Evolutionary conservation across 2,113 vertebrate genomes (phyloP), one percentile per base, ranked within the genome.

Genomic region (Microtus montanus): DNA sequence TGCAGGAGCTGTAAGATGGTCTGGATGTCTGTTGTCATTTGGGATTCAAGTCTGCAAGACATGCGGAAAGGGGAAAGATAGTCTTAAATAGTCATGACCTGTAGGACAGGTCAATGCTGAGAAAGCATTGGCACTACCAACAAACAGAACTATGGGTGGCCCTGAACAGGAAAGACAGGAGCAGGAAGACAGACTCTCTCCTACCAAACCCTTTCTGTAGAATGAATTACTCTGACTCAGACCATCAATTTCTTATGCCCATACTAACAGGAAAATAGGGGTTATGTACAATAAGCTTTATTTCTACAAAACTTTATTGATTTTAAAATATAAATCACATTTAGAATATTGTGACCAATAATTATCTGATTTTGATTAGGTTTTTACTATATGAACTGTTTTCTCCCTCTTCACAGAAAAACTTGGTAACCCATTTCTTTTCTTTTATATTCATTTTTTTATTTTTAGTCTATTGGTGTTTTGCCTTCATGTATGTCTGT

Each of bases 1-100:
- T 99, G 99, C 88, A 99, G 98, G 91, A 99, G 98, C 97, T 99
- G 99, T 94, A 99, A 98, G 96, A 99, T 99, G 90, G 98, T 98
- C 97, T 99, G 99, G 96, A 99, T 99, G 64, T 99, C 99, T 87
- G 99, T 98, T 64, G 99, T 99, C 99, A 99, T 99, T 97, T 99
- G 99, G 93, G 99, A 99, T 98, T 99, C 99, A 94, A 99, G 98
- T 98, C 99, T 99, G 93, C 90, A 91, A 52, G 89, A 97, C 64
- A 90, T 96, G 93, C 2, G 96, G 38, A 84, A 90, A 93, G 74
- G 41, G 41, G 14, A 33, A 82, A 90, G 68, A 77, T 2, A n/a
- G 14, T 71, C 44, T 73, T 28, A 93, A 89, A 75, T 24, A 82
- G 33, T 78, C n/a, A 38, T 85, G 52, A 28, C 78, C 30, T 79